These are phyloP conservation scores for Luscinia megarhynchos DNA, from an alignment of 2,797 vertebrate genomes.

Conservation along the genomic window DNA sequence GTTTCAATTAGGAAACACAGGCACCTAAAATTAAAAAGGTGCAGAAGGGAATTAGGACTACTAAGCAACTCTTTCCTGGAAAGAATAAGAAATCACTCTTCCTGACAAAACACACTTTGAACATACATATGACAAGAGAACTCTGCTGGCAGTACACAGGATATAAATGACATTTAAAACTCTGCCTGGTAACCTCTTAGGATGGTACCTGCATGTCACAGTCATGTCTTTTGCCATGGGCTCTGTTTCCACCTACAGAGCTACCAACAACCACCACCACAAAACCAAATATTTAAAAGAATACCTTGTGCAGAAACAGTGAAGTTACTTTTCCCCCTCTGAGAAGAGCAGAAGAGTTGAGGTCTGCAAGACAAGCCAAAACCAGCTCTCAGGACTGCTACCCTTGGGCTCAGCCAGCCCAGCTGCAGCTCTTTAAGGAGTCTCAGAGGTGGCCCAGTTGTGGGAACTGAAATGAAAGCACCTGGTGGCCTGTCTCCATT, in stretches of 20 bases:
- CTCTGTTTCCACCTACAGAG: neutral
- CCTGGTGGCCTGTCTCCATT: neutral
- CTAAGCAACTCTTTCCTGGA: neutral
- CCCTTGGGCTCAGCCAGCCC: neutral
- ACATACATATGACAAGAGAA: neutral
- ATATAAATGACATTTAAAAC: neutral
- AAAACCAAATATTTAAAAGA: neutral
- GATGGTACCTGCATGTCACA: neutral
- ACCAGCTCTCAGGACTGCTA: too few relatives aligned
- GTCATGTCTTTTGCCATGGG: fast-evolving
- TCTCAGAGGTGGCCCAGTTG: neutral
- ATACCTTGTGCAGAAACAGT: neutral
- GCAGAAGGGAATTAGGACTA: neutral
- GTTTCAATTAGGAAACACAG: neutral
- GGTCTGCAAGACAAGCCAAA: neutral
- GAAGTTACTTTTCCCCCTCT: neutral
- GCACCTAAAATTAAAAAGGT: neutral
- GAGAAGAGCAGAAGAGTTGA: neutral
- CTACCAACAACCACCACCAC: neutral
- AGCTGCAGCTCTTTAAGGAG: neutral
- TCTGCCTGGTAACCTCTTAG: neutral
- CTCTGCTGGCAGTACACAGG: neutral
- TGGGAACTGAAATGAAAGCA: neutral
- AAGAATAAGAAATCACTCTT: neutral
- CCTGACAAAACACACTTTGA: neutral